Conservation (phyloP, 2,797 vertebrate species). For the Cuculus canorus region DNA sequence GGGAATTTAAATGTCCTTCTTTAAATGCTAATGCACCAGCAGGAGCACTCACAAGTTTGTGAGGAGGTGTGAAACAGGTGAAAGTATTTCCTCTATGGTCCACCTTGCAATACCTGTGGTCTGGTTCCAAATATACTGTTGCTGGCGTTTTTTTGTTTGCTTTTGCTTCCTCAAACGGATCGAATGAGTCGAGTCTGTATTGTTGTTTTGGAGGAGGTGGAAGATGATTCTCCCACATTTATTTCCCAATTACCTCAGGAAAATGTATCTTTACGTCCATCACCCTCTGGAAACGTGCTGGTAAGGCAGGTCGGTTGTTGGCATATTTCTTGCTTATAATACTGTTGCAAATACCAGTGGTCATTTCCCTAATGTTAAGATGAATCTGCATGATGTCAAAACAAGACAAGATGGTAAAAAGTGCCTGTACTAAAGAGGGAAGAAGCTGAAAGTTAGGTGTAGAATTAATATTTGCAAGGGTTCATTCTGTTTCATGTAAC, state of each 20-base stretch:
- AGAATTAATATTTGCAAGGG: neutral
- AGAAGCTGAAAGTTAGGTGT: neutral
- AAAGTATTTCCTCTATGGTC: constrained; percentile 57
- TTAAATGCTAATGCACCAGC: constrained; percentile 9
- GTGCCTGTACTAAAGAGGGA: neutral
- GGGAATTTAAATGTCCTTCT: neutral
- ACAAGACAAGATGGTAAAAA: neutral
- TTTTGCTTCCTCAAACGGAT: constrained; percentile 76
- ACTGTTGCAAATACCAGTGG: neutral
- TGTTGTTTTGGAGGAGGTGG: constrained; percentile 99
- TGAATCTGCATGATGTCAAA: neutral
- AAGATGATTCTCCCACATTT: constrained; percentile 91
- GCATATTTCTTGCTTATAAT: constrained; percentile 40
- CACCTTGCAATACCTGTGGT: constrained; percentile 18
- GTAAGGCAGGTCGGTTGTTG: constrained; percentile 78
- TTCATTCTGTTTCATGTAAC: neutral
- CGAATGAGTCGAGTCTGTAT: constrained; percentile 98
- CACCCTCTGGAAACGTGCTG: constrained; percentile 77
- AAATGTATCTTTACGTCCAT: constrained; percentile 73
- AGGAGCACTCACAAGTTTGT: constrained; percentile 47
- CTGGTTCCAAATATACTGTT: constrained; percentile 59
- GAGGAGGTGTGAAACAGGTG: constrained; percentile 66
- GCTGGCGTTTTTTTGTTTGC: constrained; percentile 28
- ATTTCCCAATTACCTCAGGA: constrained; percentile 83
- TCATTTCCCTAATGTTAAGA: neutral